Evolutionary conservation across 2,797 vertebrate species (phyloP), one percentile per base, ranked within the genome.

Genomic region (Galago senegalensis): DNA sequence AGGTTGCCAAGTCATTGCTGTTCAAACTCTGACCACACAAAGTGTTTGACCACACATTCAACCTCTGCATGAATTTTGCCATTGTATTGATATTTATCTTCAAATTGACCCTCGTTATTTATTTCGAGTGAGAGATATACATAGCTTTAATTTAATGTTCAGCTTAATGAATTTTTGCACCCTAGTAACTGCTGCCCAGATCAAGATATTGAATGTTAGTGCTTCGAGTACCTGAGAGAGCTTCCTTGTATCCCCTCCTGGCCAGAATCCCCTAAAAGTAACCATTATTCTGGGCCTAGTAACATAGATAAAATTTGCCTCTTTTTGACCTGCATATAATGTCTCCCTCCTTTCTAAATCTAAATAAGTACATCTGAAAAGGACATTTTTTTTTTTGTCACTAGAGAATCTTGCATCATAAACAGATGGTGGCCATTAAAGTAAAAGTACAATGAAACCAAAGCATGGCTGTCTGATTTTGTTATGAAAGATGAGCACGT

Each of bases 121-220:
- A 49, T 49, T 88, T 43, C 89, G 63, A 89, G 43, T 75, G 20
- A 85, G 65, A 79, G 53, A 83, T 21, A 53, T 11, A 20, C 18
- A 85, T 72, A 81, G 65, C 72, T 94, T 89, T 56, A 89, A 83
- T 75, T 82, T 85, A 92, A 53, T 70, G 65, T 92, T 69, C 83
- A 87, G 31, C 40, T 80, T 23, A 11, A n/a, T 46, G 61, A 86
- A 34, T 63, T 69, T 94, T 90, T n/a, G 84, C 0, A 79, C 34
- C 27, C 18, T 31, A 53, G 6, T 23, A 58, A 67, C 23, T 65
- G 14, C 1, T 61, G 72, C 34, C 37, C 29, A 29, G 73, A 13
- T n/a, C 23, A 61, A 93, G 63, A 65, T 40, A 70, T 5, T 46
- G 61, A 79, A 84, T 1, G 1, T 81, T 85, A n/a, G 40, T 0